These are phyloP conservation scores for Erebia aethiops DNA, from an alignment of 2,888 invertebrate genomes.

Conservation along the genomic window DNA sequence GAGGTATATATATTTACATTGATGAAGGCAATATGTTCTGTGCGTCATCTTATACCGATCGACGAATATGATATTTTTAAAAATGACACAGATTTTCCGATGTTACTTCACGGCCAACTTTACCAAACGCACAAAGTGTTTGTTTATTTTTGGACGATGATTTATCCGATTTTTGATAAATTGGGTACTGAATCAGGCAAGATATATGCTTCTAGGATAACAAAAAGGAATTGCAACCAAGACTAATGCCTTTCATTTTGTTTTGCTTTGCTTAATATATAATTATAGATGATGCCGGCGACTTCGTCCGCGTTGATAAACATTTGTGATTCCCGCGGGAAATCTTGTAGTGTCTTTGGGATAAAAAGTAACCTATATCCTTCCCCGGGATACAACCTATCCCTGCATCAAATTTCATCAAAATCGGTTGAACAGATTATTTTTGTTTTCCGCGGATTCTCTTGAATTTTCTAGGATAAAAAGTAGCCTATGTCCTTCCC, in stretches of 20 bases:
- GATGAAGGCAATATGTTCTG: slow-evolving; percentile 12
- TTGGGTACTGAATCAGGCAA: background rate
- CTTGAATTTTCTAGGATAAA: too few species aligned
- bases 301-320: too few species aligned
- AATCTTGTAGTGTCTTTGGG: too few species aligned
- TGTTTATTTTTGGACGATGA: slow-evolving; percentile 12
- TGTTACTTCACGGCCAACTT: slow-evolving; percentile 6
- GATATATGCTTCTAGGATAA: background rate
- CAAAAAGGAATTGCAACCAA: background rate
- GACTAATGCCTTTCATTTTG: background rate
- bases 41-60: slow-evolving; percentile 32
- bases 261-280: too few species aligned
- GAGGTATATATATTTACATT: background rate
- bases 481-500: too few species aligned
- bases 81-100: slow-evolving; percentile 24
- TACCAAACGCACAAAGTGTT: slow-evolving; percentile 1
- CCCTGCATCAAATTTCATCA: too few species aligned
- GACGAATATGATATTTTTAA: slow-evolving; percentile 32
- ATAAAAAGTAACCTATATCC: too few species aligned
- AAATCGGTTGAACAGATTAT: too few species aligned
- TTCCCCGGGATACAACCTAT: too few species aligned
- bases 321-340: too few species aligned
- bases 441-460: too few species aligned
- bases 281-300: too few species aligned
- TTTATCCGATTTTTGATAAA: background rate